These are phyloP conservation scores for Mareca penelope DNA, from an alignment of 2,797 vertebrate species.

Conservation along the genomic window DNA sequence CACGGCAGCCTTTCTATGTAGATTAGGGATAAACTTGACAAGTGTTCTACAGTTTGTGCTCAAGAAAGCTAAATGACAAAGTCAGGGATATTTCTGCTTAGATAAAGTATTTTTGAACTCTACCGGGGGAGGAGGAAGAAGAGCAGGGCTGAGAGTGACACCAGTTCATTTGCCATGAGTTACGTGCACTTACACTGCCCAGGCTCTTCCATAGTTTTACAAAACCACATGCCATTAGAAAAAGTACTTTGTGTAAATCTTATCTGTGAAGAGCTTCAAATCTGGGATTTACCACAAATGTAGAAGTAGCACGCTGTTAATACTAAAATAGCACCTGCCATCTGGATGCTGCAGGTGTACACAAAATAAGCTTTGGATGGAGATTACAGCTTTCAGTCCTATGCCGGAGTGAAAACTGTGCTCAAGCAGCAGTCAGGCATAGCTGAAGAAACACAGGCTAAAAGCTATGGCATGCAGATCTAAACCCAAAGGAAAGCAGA, in stretches of 20 bases:
- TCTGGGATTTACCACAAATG: background rate
- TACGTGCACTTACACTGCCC: background rate
- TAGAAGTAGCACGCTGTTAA: background rate
- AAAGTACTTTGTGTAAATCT: background rate
- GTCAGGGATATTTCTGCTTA: background rate
- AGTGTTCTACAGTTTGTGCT: background rate
- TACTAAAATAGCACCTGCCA: background rate
- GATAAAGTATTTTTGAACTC: background rate
- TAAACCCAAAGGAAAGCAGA: background rate
- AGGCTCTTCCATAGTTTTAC: background rate
- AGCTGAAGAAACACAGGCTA: background rate
- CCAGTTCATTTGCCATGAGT: background rate
- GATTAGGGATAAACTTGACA: background rate
- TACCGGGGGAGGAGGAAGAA: background rate
- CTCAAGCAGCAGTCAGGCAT: background rate
- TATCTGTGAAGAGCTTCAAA: background rate
- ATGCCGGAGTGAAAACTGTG: background rate
- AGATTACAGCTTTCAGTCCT: background rate
- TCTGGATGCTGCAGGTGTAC: background rate
- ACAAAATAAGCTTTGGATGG: background rate
- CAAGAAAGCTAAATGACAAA: background rate
- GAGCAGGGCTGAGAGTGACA: background rate
- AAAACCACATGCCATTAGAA: background rate
- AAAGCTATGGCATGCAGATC: accelerated
- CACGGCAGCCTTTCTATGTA: background rate